A percentile compares a stretch with the other conserved stretches of the same genome.
These are phyloP conservation scores for Agrenia bidenticulata DNA, from an alignment of 2,888 invertebrate species.

Conservation along the genomic window DNA sequence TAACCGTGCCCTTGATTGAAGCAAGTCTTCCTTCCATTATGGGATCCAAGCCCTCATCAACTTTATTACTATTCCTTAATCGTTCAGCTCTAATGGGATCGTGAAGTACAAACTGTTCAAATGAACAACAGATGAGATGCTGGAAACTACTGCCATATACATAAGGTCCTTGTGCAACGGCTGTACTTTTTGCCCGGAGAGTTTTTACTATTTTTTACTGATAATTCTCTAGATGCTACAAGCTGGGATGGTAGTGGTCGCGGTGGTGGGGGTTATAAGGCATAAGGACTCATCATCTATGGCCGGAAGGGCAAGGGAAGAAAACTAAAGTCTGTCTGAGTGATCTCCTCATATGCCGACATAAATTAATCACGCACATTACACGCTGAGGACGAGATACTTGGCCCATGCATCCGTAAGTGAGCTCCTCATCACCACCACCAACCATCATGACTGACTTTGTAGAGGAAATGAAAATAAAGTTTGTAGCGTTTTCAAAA, in stretches of 20 bases:
- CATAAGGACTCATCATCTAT: constrained; percentile 1
- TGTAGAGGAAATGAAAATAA: too few relatives aligned
- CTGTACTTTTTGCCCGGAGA: background rate
- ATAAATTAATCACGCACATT: constrained; percentile 15
- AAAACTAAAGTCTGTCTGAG: background rate
- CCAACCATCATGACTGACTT: background rate
- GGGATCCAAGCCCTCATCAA: too few relatives aligned
- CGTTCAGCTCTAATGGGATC: background rate
- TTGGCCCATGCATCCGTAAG: background rate
- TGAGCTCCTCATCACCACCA: background rate
- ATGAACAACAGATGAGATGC: constrained; percentile 6
- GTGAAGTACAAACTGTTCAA: background rate
- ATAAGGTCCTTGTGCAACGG: too few relatives aligned
- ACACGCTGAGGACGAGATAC: background rate
- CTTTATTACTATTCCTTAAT: background rate
- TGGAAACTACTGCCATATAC: background rate
- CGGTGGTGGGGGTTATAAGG: too few relatives aligned
- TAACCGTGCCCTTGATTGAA: background rate
- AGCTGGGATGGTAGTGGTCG: too few relatives aligned
- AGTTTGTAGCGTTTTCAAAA: too few relatives aligned
- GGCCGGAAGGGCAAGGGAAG: constrained; percentile 11
- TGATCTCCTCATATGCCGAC: constrained; percentile 6
- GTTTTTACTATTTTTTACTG: background rate
- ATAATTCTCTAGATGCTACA: too few relatives aligned
- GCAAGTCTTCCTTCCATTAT: too few relatives aligned